Percentiles rank a stretch among this genome's conserved stretches.
Conservation (phyloP, 2,888 invertebrate genomes). For the Lasiommata megera region DNA sequence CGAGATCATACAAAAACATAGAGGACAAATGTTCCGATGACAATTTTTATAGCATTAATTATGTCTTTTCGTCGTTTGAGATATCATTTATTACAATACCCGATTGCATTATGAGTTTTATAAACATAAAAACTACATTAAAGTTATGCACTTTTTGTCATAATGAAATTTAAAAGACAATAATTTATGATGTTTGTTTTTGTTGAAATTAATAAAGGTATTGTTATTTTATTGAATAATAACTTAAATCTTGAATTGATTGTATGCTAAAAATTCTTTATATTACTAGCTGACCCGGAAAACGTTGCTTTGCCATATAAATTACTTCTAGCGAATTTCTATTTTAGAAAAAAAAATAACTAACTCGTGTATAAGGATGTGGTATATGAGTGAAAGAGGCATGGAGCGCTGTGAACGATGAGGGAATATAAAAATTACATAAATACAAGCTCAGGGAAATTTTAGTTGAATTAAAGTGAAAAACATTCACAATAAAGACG, state of each 20-base stretch:
- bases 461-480: no score
- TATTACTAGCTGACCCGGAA: no score
- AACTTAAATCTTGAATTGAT: background rate
- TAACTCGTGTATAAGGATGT: no score
- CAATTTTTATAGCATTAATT: conserved; percentile 10
- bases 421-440: no score
- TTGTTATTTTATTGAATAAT: background rate
- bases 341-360: no score
- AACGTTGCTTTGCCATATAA: no score
- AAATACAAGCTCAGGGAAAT: no score
- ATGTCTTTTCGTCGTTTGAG: conserved; percentile 3
- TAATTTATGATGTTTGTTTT: background rate
- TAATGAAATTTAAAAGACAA: background rate
- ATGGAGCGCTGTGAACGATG: no score
- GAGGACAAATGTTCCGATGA: background rate
- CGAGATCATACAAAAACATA: background rate
- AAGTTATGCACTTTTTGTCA: background rate
- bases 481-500: no score
- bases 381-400: no score
- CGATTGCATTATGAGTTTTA: conserved; percentile 1
- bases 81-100: conserved; percentile 6
- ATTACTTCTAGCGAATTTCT: no score
- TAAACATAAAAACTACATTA: conserved; percentile 10
- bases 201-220: background rate
- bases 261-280: no score